Evolutionary conservation across 2,797 vertebrate species (phyloP), one percentile per base, ranked within the genome.

Genomic region (Capromys pilorides): DNA sequence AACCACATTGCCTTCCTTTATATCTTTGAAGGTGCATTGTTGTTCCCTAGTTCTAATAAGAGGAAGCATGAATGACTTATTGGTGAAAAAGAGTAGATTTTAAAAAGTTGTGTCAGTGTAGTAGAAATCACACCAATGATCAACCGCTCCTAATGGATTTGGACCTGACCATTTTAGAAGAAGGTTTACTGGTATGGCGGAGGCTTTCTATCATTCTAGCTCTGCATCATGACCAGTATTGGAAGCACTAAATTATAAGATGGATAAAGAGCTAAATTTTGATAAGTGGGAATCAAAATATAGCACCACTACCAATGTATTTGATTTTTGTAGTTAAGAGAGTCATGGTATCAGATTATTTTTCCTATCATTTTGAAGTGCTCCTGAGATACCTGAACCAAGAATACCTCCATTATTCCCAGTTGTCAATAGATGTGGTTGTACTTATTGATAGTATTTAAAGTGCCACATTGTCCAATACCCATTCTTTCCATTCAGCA

Each of bases 11-110:
- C 39, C 21, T 81, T 84, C 22, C 14, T 45, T 73, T 67, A 19
- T 87, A 26, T 71, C 67, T 80, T n/a, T 88, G 82, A 85, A 87
- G 78, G 66, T 16, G 71, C 21, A 90, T 0, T 93, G 77, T 82
- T 66, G 39, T 84, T 61, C 12, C 45, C 26, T 94, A 45, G 22
- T 94, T 86, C 36, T 90, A 75, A 51, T 83, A 31, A 88, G 5
- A 69, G 10, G 16, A 93, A 88, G 36, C 33, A 73, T 92, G 87
- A 79, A 84, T 81, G 85, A 21, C 4, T 4, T 95, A 61, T 91
- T 61, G 19, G 9, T 89, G 41, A 75, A 45, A 59, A 41, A 24
- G n/a, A 69, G 62, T 49, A 28, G 2, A 73, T 92, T 33, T 62
- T 2, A 22, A n/a, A 89, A 36, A 33, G 22, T 77, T n/a, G 59